phyloP scores from a whole-genome alignment of 2,113 vertebrate genomes.

The Monopterus albus region DNA sequence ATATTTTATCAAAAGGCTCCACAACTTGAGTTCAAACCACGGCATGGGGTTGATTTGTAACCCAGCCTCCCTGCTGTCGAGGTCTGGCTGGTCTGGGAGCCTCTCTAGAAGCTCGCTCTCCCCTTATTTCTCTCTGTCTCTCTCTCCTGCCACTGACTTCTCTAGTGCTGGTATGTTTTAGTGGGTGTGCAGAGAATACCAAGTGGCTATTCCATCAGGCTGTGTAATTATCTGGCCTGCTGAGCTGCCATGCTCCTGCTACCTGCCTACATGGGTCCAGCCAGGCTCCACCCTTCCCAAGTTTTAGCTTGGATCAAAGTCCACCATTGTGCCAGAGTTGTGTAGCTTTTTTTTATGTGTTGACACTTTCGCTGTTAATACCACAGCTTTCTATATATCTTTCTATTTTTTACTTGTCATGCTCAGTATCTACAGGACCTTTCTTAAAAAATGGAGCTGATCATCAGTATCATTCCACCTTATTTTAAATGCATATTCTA shows the following conservation, averaged over 20 bases:
- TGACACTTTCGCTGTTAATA: background rate
- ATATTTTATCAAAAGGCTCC: slow-evolving; percentile 2
- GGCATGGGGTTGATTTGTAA: slow-evolving; percentile 34
- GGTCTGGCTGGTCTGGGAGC: slow-evolving; percentile 23
- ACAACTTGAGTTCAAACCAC: slow-evolving; percentile 15
- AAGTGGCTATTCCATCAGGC: slow-evolving; percentile 69
- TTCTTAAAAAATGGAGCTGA: too few species aligned
- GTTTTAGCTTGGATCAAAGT: slow-evolving; percentile 28
- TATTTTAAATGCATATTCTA: too few species aligned
- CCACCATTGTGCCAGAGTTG: slow-evolving; percentile 6
- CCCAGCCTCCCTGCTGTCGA: slow-evolving; percentile 23
- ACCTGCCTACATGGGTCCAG: slow-evolving; percentile 41
- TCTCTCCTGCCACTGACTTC: slow-evolving; percentile 53
- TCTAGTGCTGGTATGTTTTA: slow-evolving; percentile 73
- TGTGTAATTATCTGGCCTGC: slow-evolving; percentile 76
- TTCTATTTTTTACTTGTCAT: too few species aligned
- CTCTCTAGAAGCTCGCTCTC: slow-evolving; percentile 31
- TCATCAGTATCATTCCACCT: too few species aligned
- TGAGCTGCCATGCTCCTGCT: slow-evolving; percentile 50
- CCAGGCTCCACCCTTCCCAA: slow-evolving; percentile 7
- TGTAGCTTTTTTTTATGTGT: slow-evolving; percentile 12
- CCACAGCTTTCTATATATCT: background rate
- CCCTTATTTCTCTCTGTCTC: slow-evolving; percentile 20
- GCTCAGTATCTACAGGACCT: background rate
- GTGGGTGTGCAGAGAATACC: slow-evolving; percentile 78